Evolutionary conservation across 2,888 invertebrate genomes (phyloP).

Genomic region (Andrena flavipes): DNA sequence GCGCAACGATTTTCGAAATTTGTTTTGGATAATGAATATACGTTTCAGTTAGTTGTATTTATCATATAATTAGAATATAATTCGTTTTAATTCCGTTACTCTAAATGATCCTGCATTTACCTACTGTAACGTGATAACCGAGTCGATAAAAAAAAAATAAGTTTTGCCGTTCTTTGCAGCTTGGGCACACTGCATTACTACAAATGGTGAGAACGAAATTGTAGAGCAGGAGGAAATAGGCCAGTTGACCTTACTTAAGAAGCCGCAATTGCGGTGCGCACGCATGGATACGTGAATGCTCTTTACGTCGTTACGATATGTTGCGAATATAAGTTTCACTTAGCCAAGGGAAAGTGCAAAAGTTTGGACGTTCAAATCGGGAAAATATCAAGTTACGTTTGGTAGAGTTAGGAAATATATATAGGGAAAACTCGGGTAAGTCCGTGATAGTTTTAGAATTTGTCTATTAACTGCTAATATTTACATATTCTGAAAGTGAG

Average conservation of each 20-base stretch:
- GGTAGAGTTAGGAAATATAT: background rate
- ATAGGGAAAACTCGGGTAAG: no score
- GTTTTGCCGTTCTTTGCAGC: background rate
- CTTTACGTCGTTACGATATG: slow-evolving; percentile 4
- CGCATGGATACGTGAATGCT: slow-evolving; percentile 15
- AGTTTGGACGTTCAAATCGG: background rate
- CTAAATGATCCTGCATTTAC: background rate
- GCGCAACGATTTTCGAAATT: no score
- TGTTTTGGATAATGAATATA: no score
- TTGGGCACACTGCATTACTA: background rate
- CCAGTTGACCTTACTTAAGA: slow-evolving; percentile 46
- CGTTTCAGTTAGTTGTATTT: no score
- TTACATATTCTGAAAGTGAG: no score
- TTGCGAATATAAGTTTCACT: background rate
- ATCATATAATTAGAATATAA: background rate
- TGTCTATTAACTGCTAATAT: no score
- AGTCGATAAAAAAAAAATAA: background rate
- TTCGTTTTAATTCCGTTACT: background rate
- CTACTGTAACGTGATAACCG: background rate
- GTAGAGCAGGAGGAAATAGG: slow-evolving; percentile 30
- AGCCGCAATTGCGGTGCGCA: slow-evolving; percentile 13
- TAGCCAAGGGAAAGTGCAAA: background rate
- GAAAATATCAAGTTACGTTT: background rate
- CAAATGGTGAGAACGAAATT: slow-evolving; percentile 12
- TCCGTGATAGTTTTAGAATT: no score